Conservation (phyloP, 2,113 vertebrate genomes). For the Dissostichus mawsoni region DNA sequence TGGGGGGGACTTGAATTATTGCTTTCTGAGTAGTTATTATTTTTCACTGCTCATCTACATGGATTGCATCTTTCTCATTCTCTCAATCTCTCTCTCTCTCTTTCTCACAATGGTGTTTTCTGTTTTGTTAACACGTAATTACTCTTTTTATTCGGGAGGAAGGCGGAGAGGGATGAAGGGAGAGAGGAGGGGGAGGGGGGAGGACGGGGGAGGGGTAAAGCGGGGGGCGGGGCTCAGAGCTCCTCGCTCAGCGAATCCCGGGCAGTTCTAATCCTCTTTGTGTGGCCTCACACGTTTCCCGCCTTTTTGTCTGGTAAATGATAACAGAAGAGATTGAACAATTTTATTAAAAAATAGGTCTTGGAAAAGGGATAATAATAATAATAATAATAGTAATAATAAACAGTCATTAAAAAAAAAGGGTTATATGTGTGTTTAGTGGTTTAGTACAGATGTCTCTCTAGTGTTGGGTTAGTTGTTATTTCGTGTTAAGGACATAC, state of each 20-base stretch:
- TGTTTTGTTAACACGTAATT: slow-evolving; percentile 80
- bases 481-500: slow-evolving; percentile 30
- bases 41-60: slow-evolving; percentile 77
- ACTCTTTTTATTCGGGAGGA: slow-evolving; percentile 75
- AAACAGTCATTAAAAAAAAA: slow-evolving; percentile 62
- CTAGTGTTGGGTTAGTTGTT: slow-evolving; percentile 37
- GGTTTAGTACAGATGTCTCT: slow-evolving; percentile 60
- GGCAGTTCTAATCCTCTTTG: slow-evolving; percentile 87
- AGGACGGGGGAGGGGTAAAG: slow-evolving; percentile 17
- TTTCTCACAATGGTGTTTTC: slow-evolving; percentile 77
- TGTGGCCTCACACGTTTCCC: slow-evolving; percentile 86
- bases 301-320: slow-evolving; percentile 87
- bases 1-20: slow-evolving; percentile 80
- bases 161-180: slow-evolving; percentile 15
- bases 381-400: slow-evolving; percentile 57
- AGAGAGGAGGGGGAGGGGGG: not conserved
- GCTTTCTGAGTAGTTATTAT: slow-evolving; percentile 81
- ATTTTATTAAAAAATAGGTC: slow-evolving; percentile 79
- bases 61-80: slow-evolving; percentile 75
- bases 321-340: slow-evolving; percentile 86
- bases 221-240: slow-evolving; percentile 71
- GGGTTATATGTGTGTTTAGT: slow-evolving; percentile 63
- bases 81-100: slow-evolving; percentile 41
- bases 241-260: slow-evolving; percentile 86
- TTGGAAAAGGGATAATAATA: slow-evolving; percentile 57